phyloP scores from a whole-genome alignment of 2,113 vertebrate species.

The Solea solea region DNA sequence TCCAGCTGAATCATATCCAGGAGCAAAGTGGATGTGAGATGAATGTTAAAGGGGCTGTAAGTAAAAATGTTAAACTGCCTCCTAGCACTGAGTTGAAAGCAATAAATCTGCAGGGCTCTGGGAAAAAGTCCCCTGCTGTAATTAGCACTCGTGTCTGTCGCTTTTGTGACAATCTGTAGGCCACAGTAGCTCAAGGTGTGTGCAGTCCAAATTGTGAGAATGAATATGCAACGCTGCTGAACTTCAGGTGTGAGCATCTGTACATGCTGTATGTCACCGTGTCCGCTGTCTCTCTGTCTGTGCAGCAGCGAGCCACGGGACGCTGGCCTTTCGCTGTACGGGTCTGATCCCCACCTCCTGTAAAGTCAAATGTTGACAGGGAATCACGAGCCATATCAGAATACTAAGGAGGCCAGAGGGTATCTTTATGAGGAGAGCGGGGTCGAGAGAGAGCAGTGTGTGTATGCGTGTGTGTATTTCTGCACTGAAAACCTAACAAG shows the following conservation, averaged over 20 bases:
- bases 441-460: background rate
- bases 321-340: constrained; percentile 50
- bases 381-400: constrained; percentile 62
- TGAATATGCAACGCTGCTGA: constrained; percentile 6
- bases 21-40: constrained; percentile 62
- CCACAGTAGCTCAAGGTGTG: background rate
- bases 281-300: constrained; percentile 24
- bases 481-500: constrained; percentile 26
- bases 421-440: constrained; percentile 17
- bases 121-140: constrained; percentile 22
- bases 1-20: constrained; percentile 68
- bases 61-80: constrained; percentile 27
- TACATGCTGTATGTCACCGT: background rate
- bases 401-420: constrained; percentile 63
- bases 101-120: constrained; percentile 20
- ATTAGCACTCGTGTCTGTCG: constrained; percentile 30
- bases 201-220: constrained; percentile 1
- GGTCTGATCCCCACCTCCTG: constrained; percentile 56
- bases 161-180: constrained; percentile 1
- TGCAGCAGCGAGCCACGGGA: constrained; percentile 38
- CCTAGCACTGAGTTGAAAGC: constrained; percentile 3
- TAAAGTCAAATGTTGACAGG: constrained; percentile 72
- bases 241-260: constrained; percentile 7
- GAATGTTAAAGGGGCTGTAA: constrained; percentile 59
- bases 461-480: background rate